Conservation (phyloP, 2,113 vertebrate species). For the Labeo catla region DNA sequence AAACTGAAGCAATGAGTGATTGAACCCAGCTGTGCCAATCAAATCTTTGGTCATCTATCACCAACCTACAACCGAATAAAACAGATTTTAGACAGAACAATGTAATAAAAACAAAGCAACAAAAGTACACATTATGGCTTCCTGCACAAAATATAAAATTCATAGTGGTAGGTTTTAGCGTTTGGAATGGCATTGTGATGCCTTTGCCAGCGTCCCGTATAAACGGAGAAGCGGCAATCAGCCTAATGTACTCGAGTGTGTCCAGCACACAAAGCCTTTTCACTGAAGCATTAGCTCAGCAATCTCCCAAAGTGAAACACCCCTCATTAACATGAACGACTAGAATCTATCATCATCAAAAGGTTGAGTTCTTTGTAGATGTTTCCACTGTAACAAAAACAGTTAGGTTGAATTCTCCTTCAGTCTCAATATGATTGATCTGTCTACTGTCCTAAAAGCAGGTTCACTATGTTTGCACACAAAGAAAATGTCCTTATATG, state of each 20-base stretch:
- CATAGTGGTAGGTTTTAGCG: not conserved
- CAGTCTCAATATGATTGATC: not conserved
- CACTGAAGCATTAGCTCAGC: slow-evolving; percentile 48
- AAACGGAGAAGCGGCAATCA: slow-evolving; percentile 55
- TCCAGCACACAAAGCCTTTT: slow-evolving; percentile 50
- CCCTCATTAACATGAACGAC: slow-evolving; percentile 44
- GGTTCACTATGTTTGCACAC: not conserved
- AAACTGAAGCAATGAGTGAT: not conserved
- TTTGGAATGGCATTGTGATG: slow-evolving; percentile 3
- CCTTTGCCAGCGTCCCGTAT: slow-evolving; percentile 39
- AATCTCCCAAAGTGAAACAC: slow-evolving; percentile 58
- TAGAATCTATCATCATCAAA: slow-evolving; percentile 15
- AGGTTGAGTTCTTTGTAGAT: not conserved
- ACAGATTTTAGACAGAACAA: not conserved
- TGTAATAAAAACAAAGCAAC: not conserved
- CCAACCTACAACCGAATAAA: not conserved
- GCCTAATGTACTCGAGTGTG: slow-evolving; percentile 59
- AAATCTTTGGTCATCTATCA: not conserved
- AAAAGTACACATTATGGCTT: not conserved
- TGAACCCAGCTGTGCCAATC: not conserved
- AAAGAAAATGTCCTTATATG: no score
- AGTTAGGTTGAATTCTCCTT: slow-evolving; percentile 1
- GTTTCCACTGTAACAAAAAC: not conserved
- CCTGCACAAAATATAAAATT: not conserved
- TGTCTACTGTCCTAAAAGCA: slow-evolving; percentile 10